Conservation (phyloP, 2,888 invertebrate species). For the Drosophila suboccidentalis region DNA sequence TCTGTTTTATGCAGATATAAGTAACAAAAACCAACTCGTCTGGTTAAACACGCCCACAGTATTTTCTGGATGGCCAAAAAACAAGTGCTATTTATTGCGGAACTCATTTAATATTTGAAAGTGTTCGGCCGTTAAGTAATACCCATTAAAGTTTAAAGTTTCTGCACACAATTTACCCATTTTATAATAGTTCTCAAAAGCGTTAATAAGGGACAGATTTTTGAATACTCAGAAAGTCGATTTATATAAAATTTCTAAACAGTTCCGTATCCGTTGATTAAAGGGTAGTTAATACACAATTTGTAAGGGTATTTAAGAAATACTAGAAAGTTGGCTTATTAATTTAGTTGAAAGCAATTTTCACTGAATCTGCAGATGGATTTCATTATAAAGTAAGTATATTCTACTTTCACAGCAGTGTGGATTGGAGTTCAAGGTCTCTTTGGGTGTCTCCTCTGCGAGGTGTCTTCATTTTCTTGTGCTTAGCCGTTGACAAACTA, state of each 20-base stretch:
- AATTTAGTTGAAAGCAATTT: background rate
- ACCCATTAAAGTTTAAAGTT: too few relatives aligned
- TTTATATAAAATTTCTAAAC: background rate
- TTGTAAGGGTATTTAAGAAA: background rate
- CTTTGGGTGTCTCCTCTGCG: background rate
- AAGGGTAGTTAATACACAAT: too few relatives aligned
- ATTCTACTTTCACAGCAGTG: background rate
- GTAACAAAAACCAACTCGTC: constrained; percentile 20
- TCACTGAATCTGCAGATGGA: constrained; percentile 12
- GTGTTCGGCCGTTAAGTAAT: background rate
- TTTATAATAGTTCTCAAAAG: background rate
- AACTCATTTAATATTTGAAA: background rate
- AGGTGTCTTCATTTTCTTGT: constrained; percentile 28
- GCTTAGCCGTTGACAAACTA: constrained; percentile 54
- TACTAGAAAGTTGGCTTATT: background rate
- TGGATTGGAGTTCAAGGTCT: constrained; percentile 3
- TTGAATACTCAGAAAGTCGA: background rate
- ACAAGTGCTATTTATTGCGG: background rate
- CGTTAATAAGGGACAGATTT: background rate
- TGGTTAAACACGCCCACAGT: constrained; percentile 17
- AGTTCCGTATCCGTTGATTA: background rate
- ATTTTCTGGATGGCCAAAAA: background rate
- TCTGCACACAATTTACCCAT: background rate
- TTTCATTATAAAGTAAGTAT: background rate
- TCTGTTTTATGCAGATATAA: constrained; percentile 28